Conservation (phyloP, 1,140 invertebrate species). For the Camponotus pennsylvanicus region DNA sequence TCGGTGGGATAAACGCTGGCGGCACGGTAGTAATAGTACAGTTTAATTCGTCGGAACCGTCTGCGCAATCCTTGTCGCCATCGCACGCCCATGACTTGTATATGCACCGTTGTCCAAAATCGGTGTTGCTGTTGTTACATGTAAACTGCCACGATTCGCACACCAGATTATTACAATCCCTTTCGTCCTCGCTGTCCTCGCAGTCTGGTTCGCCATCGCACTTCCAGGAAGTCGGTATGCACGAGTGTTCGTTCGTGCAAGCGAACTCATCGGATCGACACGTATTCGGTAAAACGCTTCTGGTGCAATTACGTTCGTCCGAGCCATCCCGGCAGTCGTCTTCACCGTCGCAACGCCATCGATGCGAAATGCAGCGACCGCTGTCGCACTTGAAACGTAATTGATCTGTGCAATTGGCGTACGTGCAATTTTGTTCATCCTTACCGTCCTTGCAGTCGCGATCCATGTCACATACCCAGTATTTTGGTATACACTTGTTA, state of each 20-base stretch:
- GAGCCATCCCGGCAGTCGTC: constrained; percentile 88
- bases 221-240: constrained; percentile 87
- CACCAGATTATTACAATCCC: constrained; percentile 78
- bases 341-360: constrained; percentile 91
- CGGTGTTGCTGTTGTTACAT: constrained; percentile 76
- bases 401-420: constrained; percentile 82
- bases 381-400: constrained; percentile 88
- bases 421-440: constrained; percentile 91
- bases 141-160: constrained; percentile 86
- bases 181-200: constrained; percentile 80
- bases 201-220: constrained; percentile 88
- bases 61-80: constrained; percentile 89
- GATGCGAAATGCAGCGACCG: constrained; percentile 87
- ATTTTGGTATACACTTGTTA: constrained; percentile 90
- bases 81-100: constrained; percentile 90
- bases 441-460: constrained; percentile 94
- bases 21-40: constrained; percentile 84
- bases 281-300: constrained; percentile 71
- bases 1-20: constrained; percentile 75
- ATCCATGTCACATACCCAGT: constrained; percentile 87
- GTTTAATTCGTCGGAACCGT: constrained; percentile 91
- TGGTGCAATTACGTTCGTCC: constrained; percentile 89
- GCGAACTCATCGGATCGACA: constrained; percentile 86
- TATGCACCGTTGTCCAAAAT: constrained; percentile 77
- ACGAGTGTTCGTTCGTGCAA: constrained; percentile 84